Percentiles rank a stretch among this genome's conserved stretches.
phyloP scores from a whole-genome alignment of 1,140 invertebrate species.

The Cydia splendana region DNA sequence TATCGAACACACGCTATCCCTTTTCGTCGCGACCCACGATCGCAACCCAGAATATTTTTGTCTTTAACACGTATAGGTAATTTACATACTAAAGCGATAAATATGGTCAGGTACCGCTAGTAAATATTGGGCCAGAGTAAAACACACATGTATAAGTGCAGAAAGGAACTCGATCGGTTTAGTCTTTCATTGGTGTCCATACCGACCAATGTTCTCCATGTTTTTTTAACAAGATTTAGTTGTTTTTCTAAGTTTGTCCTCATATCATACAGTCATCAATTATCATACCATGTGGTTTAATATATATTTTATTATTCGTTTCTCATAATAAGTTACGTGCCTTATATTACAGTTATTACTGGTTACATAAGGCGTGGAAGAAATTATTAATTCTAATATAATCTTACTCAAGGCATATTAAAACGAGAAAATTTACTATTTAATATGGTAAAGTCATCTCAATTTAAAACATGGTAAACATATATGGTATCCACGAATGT shows the following conservation, averaged over 20 bases:
- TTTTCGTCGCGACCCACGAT: not conserved
- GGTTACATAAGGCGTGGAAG: not conserved
- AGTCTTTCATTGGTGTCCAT: not conserved
- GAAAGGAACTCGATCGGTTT: slow-evolving; percentile 1
- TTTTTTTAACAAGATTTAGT: not conserved
- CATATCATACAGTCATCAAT: not conserved
- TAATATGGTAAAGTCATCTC: slow-evolving; percentile 25
- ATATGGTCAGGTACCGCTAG: slow-evolving; percentile 25
- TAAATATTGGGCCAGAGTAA: slow-evolving; percentile 13
- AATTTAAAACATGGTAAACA: slow-evolving; percentile 21
- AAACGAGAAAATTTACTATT: slow-evolving; percentile 30
- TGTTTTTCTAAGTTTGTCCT: not conserved
- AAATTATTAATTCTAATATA: slow-evolving; percentile 13
- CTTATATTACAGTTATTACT: not conserved
- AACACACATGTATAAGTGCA: slow-evolving; percentile 1
- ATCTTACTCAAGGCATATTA: not conserved
- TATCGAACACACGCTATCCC: slow-evolving; percentile 1
- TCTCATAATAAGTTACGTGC: not conserved
- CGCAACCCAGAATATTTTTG: not conserved
- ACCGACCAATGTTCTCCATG: not conserved
- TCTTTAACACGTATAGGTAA: not conserved
- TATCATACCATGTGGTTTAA: not conserved
- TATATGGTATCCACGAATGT: slow-evolving; percentile 21
- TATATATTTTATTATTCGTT: not conserved
- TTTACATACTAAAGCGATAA: slow-evolving; percentile 22